Base-by-base conservation (phyloP, 2,888 invertebrate genomes). In the Drosophila greeni region DNA sequence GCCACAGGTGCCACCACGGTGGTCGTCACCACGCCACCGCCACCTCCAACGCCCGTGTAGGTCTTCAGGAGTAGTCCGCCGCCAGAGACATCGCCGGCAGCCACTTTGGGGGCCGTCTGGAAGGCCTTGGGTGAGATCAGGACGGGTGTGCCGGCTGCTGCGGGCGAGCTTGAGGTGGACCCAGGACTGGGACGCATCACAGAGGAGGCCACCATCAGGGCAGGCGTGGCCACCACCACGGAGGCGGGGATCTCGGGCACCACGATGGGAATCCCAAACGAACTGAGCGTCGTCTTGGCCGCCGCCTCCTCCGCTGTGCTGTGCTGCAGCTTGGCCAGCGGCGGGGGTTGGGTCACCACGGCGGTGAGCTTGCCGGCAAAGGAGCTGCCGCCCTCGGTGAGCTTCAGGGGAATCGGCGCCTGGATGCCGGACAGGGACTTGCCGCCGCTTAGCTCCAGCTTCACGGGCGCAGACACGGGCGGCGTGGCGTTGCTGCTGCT, bases 221-320 rank as follows among this genome's bases (percentile, higher is more conserved):
- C 73, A 0, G 79, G 62, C 0, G 45, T 37, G 24, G 85, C 84
- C 20, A 85, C 80, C 24, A 86, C 85, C 37, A 86, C 84, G 0
- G 85, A 86, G 11, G 80, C 85, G 14, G 85, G 87, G 34, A 86
- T 86, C 23, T 86, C 86, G 6, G 86, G 86, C 39, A 86, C 59
- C 29, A 80, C 71, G 53, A 86, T 85, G 14, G 86, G 86, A 16
- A 86, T 86, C 8, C 83, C 80, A 12, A 55, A 55, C 12, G 39
- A 31, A 40, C 56, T 45, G 1, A 56, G 18, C 9, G 11, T 45
- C 20, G 48, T 14, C 29, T 31, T 47, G 5, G 18, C 14, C 5
- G 18, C 14, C n/a, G 36, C 14, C 29, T 43, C 47, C 18, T 49
- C 52, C 37, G 37, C 3, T 16, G 23, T 20, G 20, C 20, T 20